phyloP scores from a whole-genome alignment of 1,140 invertebrate species.

The Lamellibrachia luymesi region DNA sequence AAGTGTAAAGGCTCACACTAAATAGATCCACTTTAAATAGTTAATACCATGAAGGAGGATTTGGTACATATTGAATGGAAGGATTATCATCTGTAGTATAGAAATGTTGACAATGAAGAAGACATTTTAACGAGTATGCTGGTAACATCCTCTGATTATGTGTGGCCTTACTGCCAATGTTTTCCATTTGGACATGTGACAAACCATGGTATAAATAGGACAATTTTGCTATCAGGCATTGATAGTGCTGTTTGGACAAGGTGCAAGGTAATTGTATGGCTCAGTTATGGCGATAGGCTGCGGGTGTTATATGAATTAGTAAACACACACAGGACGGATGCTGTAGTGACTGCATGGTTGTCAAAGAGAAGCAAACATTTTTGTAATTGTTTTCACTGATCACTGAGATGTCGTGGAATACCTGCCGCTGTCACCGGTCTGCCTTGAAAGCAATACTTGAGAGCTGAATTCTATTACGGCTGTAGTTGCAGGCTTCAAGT shows the following conservation, averaged over 20 bases:
- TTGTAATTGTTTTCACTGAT: not conserved
- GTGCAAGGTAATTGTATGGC: not conserved
- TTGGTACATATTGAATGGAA: not conserved
- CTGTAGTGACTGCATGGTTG: not conserved
- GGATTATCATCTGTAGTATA: not conserved
- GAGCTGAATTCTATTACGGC: not conserved
- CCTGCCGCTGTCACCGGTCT: not conserved
- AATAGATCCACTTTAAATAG: not conserved
- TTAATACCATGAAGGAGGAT: not conserved
- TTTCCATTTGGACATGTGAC: not conserved
- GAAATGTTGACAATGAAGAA: not conserved
- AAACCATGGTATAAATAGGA: not conserved
- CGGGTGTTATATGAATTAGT: not conserved
- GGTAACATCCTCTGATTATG: not conserved
- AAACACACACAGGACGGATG: not conserved
- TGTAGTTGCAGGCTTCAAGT: not conserved
- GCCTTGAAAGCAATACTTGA: not conserved
- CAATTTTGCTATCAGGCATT: not conserved
- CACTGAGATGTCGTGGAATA: not conserved
- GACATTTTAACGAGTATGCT: not conserved
- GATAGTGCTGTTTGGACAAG: not conserved
- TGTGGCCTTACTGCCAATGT: not conserved
- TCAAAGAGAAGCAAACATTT: not conserved
- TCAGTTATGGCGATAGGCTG: not conserved
- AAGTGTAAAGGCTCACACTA: not conserved